These are phyloP conservation scores for Propithecus perrieri DNA, from an alignment of 2,797 vertebrate species.

Conservation along the genomic window DNA sequence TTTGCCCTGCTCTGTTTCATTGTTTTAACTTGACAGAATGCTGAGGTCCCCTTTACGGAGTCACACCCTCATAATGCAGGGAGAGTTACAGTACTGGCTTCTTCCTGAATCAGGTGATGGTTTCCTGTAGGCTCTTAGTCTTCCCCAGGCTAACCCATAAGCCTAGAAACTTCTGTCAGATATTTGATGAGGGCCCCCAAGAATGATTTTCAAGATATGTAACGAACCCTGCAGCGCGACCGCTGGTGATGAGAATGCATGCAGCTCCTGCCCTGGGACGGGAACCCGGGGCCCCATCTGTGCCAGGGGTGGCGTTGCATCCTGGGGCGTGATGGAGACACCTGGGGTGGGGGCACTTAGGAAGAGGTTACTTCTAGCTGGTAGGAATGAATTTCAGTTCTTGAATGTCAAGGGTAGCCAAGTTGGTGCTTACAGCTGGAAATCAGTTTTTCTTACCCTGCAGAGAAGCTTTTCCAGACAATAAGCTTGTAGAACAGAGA, in stretches of 20 bases:
- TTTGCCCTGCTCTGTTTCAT: neutral
- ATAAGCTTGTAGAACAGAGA: neutral
- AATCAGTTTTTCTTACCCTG: neutral
- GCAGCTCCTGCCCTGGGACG: neutral
- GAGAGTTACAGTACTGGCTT: neutral
- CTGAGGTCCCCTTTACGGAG: neutral
- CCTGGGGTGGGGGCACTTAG: no score
- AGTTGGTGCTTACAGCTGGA: neutral
- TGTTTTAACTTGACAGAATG: neutral
- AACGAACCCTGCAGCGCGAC: neutral
- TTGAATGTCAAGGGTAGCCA: neutral
- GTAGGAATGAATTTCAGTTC: neutral
- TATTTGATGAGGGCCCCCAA: neutral
- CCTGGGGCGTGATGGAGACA: neutral
- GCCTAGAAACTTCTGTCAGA: neutral
- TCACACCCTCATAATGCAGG: neutral
- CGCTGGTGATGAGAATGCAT: neutral
- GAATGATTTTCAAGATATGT: neutral
- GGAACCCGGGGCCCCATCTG: neutral
- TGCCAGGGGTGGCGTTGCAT: neutral
- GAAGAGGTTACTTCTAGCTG: neutral
- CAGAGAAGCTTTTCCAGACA: neutral
- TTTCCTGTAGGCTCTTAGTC: neutral
- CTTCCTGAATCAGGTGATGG: neutral
- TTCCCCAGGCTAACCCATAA: neutral